A percentile compares a stretch with the other conserved stretches of the same genome.
Conservation (phyloP, 30 jellyfish, hydroid and myxozoan species). For the Pelagia noctiluca region DNA sequence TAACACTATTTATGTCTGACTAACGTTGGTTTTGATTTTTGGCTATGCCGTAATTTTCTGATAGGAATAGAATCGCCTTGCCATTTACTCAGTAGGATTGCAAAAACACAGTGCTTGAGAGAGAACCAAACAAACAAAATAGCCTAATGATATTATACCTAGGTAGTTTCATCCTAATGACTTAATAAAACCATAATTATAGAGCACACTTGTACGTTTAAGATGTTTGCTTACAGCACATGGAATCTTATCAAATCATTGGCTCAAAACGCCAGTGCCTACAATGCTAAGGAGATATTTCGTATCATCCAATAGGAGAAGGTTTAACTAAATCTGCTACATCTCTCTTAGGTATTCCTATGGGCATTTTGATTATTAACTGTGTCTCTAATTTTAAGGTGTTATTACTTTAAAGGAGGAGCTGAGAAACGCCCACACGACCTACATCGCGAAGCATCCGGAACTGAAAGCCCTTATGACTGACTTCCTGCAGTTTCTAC, state of each 20-base stretch:
- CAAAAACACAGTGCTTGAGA: too few species aligned
- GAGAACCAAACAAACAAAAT: too few species aligned
- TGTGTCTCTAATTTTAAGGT: neutral
- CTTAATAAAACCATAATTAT: too few species aligned
- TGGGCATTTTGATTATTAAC: neutral
- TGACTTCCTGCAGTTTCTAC: slow-evolving; percentile 96
- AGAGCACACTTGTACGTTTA: too few species aligned
- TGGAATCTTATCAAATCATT: neutral
- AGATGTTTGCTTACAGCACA: too few species aligned
- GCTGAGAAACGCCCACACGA: slow-evolving; percentile 78
- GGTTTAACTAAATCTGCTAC: neutral
- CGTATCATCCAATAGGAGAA: neutral
- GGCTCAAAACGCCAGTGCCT: neutral
- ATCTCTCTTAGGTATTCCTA: neutral
- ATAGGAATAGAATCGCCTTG: too few species aligned
- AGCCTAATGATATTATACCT: too few species aligned
- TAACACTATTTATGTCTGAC: too few species aligned
- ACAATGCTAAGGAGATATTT: neutral
- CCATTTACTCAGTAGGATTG: too few species aligned
- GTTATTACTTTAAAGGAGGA: slow-evolving; percentile 75
- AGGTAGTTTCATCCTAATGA: too few species aligned
- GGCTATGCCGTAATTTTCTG: too few species aligned
- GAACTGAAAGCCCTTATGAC: slow-evolving; percentile 93
- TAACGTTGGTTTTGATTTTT: too few species aligned
- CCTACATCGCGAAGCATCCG: slow-evolving; percentile 89